Base-by-base conservation (phyloP, 2,888 invertebrate species). In the Agonopterix arenella region DNA sequence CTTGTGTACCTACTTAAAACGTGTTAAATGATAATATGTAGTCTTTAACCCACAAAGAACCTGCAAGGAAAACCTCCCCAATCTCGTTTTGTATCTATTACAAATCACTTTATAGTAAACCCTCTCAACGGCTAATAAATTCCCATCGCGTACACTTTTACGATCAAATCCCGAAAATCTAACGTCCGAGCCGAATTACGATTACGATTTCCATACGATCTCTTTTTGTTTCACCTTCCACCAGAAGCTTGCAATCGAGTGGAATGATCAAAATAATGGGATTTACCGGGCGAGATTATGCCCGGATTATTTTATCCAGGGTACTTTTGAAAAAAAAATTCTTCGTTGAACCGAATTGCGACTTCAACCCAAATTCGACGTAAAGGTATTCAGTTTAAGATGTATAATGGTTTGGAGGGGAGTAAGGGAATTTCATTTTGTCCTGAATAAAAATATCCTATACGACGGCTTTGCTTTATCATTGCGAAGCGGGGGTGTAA, bases 401-500 rank as follows among this genome's bases (percentile, higher is more conserved):
- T 43, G 46, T 55, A 44, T 54, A 48, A 76, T 38, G 46, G 9
- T n/a, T 61, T 8, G 61, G 4, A 7, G 11, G 16, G 8, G 13
- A 8, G 11, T 37, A 50, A 51, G 70, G 70, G 76, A 88, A 86
- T 85, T 88, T 86, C 80, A 86, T 89, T 88, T 85, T 76, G 84
- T 75, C 73, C 76, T 67, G 80, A 84, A 88, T 88, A 88, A 89
- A 88, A 88, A 85, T 89, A 85, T 85, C 80, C 76, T 69, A 86
- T 86, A 86, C 82, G 84, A 78, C 72, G 83, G 84, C 84, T 89
- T 88, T 89, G 89, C 86, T 89, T 89, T 89, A 88, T 88, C 86
- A 89, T 88, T 83, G 80, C 76, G 84, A 80, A 76, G 79, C 75
- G 75, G 73, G 71, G 76, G 78, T 78, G 80, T 89, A 88, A 88